Percentiles rank a stretch among this genome's conserved stretches.
These are phyloP conservation scores for Delphinapterus leucas DNA, from an alignment of 2,113 vertebrate genomes.

Conservation along the genomic window DNA sequence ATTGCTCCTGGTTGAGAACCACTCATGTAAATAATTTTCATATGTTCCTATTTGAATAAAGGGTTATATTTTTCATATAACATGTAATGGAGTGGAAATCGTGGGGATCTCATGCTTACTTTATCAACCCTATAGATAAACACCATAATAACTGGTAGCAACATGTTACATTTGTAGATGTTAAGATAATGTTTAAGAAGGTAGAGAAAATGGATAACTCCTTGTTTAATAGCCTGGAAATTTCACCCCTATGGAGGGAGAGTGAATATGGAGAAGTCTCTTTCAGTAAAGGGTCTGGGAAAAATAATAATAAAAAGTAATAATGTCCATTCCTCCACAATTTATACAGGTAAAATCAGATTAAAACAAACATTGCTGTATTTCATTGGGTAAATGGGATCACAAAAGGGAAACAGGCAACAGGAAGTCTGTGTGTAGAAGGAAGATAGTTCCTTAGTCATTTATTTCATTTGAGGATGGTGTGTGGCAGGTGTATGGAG, in stretches of 20 bases:
- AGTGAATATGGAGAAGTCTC: neutral
- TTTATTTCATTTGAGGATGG: neutral
- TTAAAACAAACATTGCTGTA: neutral
- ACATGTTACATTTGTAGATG: neutral
- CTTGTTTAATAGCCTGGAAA: neutral
- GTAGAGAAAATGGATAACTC: neutral
- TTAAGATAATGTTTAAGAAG: neutral
- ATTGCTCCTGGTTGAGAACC: neutral
- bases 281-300: neutral
- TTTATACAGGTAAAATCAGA: neutral
- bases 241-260: neutral
- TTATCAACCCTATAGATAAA: neutral
- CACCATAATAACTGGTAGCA: neutral
- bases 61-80: neutral
- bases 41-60: neutral
- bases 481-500: rapidly evolving
- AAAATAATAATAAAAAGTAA: neutral
- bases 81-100: neutral
- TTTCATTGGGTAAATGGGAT: neutral
- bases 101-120: neutral
- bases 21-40: neutral
- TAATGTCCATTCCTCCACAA: neutral
- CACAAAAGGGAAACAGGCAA: neutral
- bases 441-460: neutral
- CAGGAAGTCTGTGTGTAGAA: neutral